A percentile compares a stretch with the other conserved stretches of the same genome.
phyloP scores from a whole-genome alignment of 2,113 vertebrate genomes.

The Suncus etruscus region DNA sequence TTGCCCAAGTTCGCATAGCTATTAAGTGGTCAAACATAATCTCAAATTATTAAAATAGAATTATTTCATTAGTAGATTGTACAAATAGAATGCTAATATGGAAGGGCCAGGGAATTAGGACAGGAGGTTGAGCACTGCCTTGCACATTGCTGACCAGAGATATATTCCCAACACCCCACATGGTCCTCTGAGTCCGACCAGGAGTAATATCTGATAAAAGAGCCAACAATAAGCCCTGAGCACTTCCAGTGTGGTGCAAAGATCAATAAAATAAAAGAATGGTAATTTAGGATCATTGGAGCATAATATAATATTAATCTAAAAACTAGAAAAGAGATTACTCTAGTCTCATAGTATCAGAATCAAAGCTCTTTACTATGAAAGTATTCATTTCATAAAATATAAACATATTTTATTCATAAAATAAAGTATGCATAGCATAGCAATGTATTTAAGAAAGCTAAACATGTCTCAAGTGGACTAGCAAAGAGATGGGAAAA shows the following conservation, averaged over 20 bases:
- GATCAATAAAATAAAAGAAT: background rate
- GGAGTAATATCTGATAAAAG: too few species aligned
- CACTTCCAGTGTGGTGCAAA: too few species aligned
- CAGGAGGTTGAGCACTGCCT: too few species aligned
- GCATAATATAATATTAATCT: background rate
- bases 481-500: constrained; percentile 16
- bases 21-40: background rate
- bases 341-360: background rate
- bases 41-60: background rate
- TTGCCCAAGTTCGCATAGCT: constrained; percentile 15
- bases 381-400: background rate
- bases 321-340: constrained; percentile 14
- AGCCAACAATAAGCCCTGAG: too few species aligned
- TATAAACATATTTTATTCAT: constrained; percentile 21
- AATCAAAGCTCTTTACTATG: too few species aligned
- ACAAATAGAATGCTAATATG: background rate
- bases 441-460: background rate
- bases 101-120: background rate
- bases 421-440: constrained; percentile 33
- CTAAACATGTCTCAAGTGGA: background rate
- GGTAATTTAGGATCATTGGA: background rate
- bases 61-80: background rate
- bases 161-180: too few species aligned
- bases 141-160: too few species aligned
- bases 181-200: too few species aligned